Conservation (phyloP, 2,113 vertebrate species). For the Takifugu flavidus region DNA sequence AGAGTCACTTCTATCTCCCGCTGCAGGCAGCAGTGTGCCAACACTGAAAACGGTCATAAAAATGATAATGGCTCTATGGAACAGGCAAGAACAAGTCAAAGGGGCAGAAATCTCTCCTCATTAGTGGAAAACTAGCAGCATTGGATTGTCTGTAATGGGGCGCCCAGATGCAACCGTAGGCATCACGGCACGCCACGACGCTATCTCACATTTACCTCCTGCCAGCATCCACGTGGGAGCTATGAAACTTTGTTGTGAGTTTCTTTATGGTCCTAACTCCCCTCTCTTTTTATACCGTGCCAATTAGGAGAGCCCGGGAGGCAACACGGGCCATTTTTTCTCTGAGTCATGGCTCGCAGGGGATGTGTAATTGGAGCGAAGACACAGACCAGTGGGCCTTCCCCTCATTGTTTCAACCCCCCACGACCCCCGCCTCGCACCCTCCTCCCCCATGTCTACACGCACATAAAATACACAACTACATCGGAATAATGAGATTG, state of each 20-base stretch:
- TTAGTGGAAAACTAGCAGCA: conserved; percentile 48
- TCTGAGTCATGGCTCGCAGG: conserved; percentile 48
- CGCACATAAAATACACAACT: conserved; percentile 9
- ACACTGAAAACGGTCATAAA: conserved; percentile 29
- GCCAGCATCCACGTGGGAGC: conserved; percentile 34
- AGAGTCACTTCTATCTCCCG: conserved; percentile 22
- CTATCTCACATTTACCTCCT: conserved; percentile 62
- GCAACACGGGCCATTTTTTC: conserved; percentile 44
- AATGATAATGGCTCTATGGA: conserved; percentile 33
- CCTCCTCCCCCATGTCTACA: conserved; percentile 2
- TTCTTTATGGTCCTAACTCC: conserved; percentile 16
- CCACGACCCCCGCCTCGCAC: not conserved
- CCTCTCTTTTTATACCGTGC: conserved; percentile 33
- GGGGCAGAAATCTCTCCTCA: conserved; percentile 47
- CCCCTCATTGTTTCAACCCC: not conserved
- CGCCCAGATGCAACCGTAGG: conserved; percentile 35
- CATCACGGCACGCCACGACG: conserved; percentile 15
- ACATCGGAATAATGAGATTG: conserved; percentile 43
- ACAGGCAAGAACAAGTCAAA: conserved; percentile 37
- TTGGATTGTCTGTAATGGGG: conserved; percentile 23
- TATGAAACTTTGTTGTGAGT: conserved; percentile 25
- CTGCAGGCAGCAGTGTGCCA: conserved; percentile 8
- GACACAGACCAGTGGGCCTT: conserved; percentile 48
- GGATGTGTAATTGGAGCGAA: conserved; percentile 61
- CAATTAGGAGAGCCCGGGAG: conserved; percentile 63